phyloP scores from a whole-genome alignment of 2,113 vertebrate species.

The Penelope pileata region DNA sequence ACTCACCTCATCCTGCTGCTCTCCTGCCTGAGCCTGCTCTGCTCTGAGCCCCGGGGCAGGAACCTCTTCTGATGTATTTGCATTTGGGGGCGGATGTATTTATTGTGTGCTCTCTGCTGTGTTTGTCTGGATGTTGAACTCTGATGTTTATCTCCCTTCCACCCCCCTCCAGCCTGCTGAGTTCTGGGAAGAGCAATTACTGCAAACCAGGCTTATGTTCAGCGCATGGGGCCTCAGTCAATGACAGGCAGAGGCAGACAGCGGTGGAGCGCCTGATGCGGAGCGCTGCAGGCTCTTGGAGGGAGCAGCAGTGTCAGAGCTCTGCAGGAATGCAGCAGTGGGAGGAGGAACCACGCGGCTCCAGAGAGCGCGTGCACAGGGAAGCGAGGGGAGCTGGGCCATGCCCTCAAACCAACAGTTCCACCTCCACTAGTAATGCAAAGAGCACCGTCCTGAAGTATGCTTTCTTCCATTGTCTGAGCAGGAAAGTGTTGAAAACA shows the following conservation, averaged over 20 bases:
- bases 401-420: neutral
- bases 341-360: neutral
- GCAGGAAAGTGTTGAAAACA: neutral
- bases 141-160: conserved; percentile 51
- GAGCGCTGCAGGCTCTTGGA: conserved; percentile 22
- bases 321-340: neutral
- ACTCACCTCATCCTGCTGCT: conserved; percentile 32
- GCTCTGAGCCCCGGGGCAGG: neutral
- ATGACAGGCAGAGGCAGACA: neutral
- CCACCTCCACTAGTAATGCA: neutral
- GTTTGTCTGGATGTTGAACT: conserved; percentile 55
- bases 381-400: neutral
- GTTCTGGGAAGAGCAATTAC: conserved; percentile 46
- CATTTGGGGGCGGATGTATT: neutral
- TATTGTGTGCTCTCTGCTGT: conserved; percentile 14
- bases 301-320: neutral
- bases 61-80: neutral
- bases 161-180: conserved; percentile 33
- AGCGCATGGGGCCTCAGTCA: neutral
- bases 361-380: neutral
- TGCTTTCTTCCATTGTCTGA: neutral
- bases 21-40: neutral
- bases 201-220: neutral
- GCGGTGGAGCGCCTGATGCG: neutral
- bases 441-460: neutral